Base-by-base conservation (phyloP, 1,140 invertebrate genomes). In the Saxidomus purpurata region DNA sequence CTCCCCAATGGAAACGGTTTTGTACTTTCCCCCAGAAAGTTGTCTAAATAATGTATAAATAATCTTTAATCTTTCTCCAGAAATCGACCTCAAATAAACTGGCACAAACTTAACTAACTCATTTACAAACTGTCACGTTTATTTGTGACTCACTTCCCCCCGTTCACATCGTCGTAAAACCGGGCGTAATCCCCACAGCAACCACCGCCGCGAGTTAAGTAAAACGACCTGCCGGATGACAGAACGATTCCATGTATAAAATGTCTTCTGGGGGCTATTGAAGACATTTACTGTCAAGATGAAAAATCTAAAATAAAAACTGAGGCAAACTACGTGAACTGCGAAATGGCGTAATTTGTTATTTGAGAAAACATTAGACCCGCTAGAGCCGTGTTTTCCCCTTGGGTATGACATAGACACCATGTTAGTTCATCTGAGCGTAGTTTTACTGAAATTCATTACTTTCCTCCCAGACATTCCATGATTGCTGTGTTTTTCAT, bases 261-360 rank as follows among this genome's bases (percentile, higher is more conserved):
- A 31, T 59, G 76, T 52, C 76, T 49, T 79, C 43, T 36, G 76
- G 76, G 76, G 28, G 47, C 76, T 6, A 79, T 79, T 52, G 2
- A 79, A 79, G 76, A 47, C 76, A 28, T 55, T 79, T 59, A 52
- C 76, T 79, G 76, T 79, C 76, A 79, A 28, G 25, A 79, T 79
- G 76, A 79, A 79, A 79, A 52, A 79, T 79, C 47, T 79, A 52
- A 28, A 79, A 47, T 49, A 52, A 52, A 38, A 49, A n/a, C 17
- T 36, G 43, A 79, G 49, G 19, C 47, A 79, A 55, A 79, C 76
- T 52, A 36, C 76, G 76, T 52, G 76, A 79, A 79, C 76, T n/a
- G 76, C 49, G 31, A 52, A 79, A 79, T 79, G 47, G 76, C 28
- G 76, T 79, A 52, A 79, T 79, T 79, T 79, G 76, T 79, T 79